These are phyloP conservation scores for Galleria mellonella DNA, from an alignment of 1,140 invertebrate species.

Conservation along the genomic window DNA sequence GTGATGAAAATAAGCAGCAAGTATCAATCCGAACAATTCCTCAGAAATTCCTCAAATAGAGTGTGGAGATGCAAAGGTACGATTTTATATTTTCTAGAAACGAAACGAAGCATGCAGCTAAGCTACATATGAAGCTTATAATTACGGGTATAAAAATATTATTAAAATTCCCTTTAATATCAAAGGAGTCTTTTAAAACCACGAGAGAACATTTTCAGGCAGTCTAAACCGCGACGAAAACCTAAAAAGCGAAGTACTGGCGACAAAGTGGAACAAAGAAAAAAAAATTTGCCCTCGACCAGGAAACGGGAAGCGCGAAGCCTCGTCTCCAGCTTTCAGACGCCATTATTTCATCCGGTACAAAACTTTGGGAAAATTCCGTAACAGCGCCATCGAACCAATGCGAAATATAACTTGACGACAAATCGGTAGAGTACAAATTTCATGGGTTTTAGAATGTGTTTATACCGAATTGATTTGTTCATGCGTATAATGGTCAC, in stretches of 20 bases:
- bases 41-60: too few species aligned
- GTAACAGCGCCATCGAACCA: conserved; percentile 13
- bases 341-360: conserved; percentile 37
- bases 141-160: conserved; percentile 4
- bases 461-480: conserved; percentile 4
- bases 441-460: conserved; percentile 13
- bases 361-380: conserved; percentile 22
- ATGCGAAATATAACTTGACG: conserved; percentile 17
- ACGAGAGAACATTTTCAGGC: conserved; percentile 11
- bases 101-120: too few species aligned
- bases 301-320: conserved; percentile 34
- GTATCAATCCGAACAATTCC: too few species aligned
- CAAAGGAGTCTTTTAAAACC: conserved; percentile 20
- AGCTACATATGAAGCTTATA: too few species aligned
- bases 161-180: conserved; percentile 36
- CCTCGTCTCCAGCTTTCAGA: conserved; percentile 35
- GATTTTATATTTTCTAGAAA: too few species aligned
- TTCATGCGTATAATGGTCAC: not conserved
- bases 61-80: too few species aligned
- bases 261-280: conserved; percentile 23
- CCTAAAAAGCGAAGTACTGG: conserved; percentile 16
- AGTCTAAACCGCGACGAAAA: not conserved
- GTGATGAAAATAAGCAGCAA: too few species aligned
- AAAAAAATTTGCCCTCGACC: conserved; percentile 30
- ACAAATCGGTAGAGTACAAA: conserved; percentile 23